Base-by-base conservation (phyloP, 2,888 invertebrate species). In the Priocnemis perturbator region DNA sequence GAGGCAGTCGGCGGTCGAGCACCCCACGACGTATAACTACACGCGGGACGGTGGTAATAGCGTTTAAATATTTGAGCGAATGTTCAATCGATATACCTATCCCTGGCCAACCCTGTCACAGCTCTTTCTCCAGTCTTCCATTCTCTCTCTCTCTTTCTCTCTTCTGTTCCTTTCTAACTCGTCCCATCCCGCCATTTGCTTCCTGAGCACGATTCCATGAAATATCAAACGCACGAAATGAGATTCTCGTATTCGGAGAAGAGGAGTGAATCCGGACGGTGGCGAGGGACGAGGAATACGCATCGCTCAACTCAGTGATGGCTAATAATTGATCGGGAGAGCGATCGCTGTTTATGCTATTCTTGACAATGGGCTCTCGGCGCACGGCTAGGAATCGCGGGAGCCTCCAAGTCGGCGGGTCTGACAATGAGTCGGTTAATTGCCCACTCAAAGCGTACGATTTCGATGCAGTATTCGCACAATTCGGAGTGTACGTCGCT, bases 11-110 rank as follows among this genome's bases (percentile, higher is more conserved):
- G 59, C 68, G 64, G 69, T 44, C 68, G 74, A 71, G 67, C 72
- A 69, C 67, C 44, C 52, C 64, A 57, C 69, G 61, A 62, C 74
- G 76, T 82, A 77, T 73, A 82, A 83, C 81, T 81, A 79, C 81
- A 84, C 76, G 74, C 76, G 76, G 77, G 73, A 71, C 78, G 68
- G 59, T 72, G 76, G 86, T 86, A 86, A 87, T 87, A 86, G 86
- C 86, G 83, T 86, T 87, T 87, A 85, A 87, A 87, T 87, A 87
- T 87, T 86, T 87, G 83, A 87, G 81, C 78, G 83, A 83, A 85
- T 85, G 86, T 85, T 85, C 86, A 87, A 87, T 87, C 87, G 85
- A 87, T 87, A 86, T 81, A 74, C 67, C 60, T 72, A 75, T 78
- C 76, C 81, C 79, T 75, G 70, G 77, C 77, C 78, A 55, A 67